A percentile compares a stretch with the other conserved stretches of the same genome.
Evolutionary conservation across 2,888 invertebrate genomes (phyloP).

Genomic region (Drosophila quinaria): DNA sequence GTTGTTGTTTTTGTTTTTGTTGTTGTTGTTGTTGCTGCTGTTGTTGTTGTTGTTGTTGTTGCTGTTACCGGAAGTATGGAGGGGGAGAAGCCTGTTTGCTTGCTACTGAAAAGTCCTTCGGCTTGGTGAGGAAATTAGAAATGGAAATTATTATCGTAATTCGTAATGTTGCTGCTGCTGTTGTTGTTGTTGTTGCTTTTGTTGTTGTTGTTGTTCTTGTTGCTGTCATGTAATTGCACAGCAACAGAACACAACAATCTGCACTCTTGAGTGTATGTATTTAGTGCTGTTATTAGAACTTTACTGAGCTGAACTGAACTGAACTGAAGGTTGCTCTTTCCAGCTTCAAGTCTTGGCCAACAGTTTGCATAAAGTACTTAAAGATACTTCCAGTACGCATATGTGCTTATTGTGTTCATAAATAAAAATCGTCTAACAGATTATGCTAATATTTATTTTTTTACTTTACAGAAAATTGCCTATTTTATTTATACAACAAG

Average conservation of each 20-base stretch:
- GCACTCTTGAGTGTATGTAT: constrained; percentile 30
- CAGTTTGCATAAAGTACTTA: neutral
- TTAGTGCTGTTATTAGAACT: constrained; percentile 54
- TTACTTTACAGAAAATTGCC: neutral
- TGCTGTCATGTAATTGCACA: constrained; percentile 73
- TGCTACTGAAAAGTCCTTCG: constrained; percentile 67
- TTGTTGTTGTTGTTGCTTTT: constrained; percentile 49
- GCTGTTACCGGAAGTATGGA: constrained; percentile 39
- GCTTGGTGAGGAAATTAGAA: constrained; percentile 80
- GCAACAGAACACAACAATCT: constrained; percentile 59
- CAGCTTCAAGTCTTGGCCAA: neutral
- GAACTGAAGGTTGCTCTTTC: constrained; percentile 21
- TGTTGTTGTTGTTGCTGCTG: constrained; percentile 28
- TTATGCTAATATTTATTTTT: neutral
- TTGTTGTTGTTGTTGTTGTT: constrained; percentile 18
- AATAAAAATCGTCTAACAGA: neutral
- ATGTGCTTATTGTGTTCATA: too few relatives aligned
- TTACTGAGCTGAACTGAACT: constrained; percentile 22
- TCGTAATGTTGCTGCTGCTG: constrained; percentile 52
- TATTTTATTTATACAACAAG: neutral
- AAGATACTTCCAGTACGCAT: neutral
- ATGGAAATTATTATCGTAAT: constrained; percentile 84
- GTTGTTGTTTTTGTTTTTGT: too few relatives aligned
- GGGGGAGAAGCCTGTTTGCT: constrained; percentile 35
- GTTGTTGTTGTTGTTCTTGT: constrained; percentile 43